phyloP scores from a whole-genome alignment of 2,888 invertebrate genomes.

The Cantharis lateralis region DNA sequence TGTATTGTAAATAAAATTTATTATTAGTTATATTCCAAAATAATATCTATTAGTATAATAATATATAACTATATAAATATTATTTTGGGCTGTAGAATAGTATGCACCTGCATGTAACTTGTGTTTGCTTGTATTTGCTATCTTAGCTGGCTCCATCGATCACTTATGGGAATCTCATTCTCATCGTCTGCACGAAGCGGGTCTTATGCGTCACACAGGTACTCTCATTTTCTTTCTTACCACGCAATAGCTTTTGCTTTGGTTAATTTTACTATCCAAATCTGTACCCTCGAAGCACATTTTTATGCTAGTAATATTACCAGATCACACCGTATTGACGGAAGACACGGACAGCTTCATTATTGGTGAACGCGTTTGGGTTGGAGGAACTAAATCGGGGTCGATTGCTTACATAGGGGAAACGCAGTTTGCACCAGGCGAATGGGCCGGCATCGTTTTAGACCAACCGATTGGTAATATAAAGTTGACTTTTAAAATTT shows the following conservation, averaged over 20 bases:
- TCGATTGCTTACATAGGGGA: slow-evolving; percentile 93
- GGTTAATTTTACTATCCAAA: neutral
- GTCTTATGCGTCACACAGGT: slow-evolving; percentile 78
- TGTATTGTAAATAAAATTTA: neutral
- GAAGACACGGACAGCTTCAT: slow-evolving; percentile 94
- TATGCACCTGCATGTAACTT: slow-evolving; percentile 11
- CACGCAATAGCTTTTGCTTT: slow-evolving; percentile 7
- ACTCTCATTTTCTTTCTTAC: slow-evolving; percentile 38
- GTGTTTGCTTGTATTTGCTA: slow-evolving; percentile 48
- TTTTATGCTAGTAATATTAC: neutral
- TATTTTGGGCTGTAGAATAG: neutral
- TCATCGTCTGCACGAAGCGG: slow-evolving; percentile 76
- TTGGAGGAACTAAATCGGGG: slow-evolving; percentile 89
- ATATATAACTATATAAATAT: neutral
- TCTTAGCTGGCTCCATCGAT: slow-evolving; percentile 64
- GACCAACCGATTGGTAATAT: slow-evolving; percentile 88
- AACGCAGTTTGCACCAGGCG: slow-evolving; percentile 96
- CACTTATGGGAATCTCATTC: slow-evolving; percentile 75
- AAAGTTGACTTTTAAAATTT: neutral
- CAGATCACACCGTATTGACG: slow-evolving; percentile 82
- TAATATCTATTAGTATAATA: neutral
- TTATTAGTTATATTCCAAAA: neutral
- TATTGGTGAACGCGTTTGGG: slow-evolving; percentile 94
- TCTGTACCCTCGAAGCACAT: neutral
- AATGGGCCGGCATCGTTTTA: slow-evolving; percentile 97